These are phyloP conservation scores for Amblyopsis rosae DNA, from an alignment of 2,113 vertebrate genomes.

Conservation along the genomic window DNA sequence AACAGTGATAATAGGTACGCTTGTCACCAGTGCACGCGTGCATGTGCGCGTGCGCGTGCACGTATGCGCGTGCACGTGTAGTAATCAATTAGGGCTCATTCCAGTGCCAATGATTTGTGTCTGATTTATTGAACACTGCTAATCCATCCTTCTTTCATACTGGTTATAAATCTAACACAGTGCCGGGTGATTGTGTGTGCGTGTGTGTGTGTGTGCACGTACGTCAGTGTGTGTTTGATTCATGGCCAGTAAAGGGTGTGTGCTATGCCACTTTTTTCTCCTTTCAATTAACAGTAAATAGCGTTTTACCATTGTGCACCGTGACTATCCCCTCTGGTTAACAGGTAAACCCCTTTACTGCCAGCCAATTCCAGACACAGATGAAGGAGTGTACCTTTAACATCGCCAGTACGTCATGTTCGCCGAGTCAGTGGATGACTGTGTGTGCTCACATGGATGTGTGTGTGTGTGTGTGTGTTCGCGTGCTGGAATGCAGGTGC, in stretches of 20 bases:
- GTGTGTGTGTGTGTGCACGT: slow-evolving; percentile 4
- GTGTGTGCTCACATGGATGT: background rate
- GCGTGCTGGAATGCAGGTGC: no score
- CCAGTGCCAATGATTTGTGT: slow-evolving; percentile 93
- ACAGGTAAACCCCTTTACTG: background rate
- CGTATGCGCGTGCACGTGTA: slow-evolving; percentile 71
- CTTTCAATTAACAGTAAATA: slow-evolving; percentile 99
- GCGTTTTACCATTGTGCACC: slow-evolving; percentile 90
- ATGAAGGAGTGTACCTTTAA: background rate
- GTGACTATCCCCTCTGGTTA: slow-evolving; percentile 92
- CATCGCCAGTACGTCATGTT: no score
- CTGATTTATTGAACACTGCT: slow-evolving; percentile 96
- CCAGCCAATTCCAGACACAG: background rate
- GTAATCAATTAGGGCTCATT: slow-evolving; percentile 97
- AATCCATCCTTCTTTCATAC: slow-evolving; percentile 96
- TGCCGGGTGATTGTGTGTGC: slow-evolving; percentile 68
- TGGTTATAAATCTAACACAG: slow-evolving; percentile 91
- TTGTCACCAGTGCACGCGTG: background rate
- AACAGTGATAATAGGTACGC: background rate
- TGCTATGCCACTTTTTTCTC: slow-evolving; percentile 95
- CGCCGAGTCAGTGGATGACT: no score
- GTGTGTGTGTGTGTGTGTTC: background rate
- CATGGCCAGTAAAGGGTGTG: slow-evolving; percentile 90
- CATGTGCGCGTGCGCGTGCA: slow-evolving; percentile 81
- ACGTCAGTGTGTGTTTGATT: slow-evolving; percentile 73